A percentile compares a stretch with the other conserved stretches of the same genome.
phyloP scores from a whole-genome alignment of 2,113 vertebrate genomes.

The Pteruthius melanotis region DNA sequence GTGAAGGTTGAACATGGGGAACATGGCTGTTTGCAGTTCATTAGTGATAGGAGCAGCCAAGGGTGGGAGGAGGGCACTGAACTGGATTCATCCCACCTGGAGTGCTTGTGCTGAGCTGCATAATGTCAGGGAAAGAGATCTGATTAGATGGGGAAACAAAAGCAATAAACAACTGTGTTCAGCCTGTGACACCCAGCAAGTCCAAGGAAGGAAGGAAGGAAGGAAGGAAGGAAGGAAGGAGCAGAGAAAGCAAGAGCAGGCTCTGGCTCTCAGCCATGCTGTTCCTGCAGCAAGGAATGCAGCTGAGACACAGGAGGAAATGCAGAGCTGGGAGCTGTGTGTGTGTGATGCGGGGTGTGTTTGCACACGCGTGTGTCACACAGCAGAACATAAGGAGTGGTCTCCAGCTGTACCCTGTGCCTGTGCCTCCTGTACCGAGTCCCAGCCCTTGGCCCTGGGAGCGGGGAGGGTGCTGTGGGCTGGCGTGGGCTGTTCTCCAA shows the following conservation, averaged over 20 bases:
- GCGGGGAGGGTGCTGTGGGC: not conserved
- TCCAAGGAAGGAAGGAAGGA: not conserved
- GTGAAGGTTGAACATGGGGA: slow-evolving; percentile 56
- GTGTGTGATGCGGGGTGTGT: rapidly evolving
- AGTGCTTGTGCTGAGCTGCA: slow-evolving; percentile 43
- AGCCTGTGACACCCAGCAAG: not conserved
- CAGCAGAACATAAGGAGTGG: not conserved
- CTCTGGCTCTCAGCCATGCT: not conserved
- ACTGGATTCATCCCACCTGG: slow-evolving; percentile 54
- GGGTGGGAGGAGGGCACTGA: slow-evolving; percentile 46
- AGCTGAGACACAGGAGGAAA: not conserved
- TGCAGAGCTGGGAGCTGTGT: not conserved
- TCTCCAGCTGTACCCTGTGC: not conserved
- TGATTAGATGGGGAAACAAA: slow-evolving; percentile 41
- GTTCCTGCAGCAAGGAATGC: not conserved
- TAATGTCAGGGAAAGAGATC: slow-evolving; percentile 21
- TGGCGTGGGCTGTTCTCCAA: rapidly evolving
- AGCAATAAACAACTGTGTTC: not conserved
- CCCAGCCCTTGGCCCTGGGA: not conserved
- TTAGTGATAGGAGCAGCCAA: slow-evolving; percentile 45
- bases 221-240: not conserved
- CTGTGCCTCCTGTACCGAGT: rapidly evolving
- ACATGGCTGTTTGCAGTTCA: slow-evolving; percentile 64
- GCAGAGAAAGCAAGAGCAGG: not conserved
- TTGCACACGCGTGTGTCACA: not conserved